phyloP scores from a whole-genome alignment of 2,797 vertebrate species.

The Meriones psammophilus region DNA sequence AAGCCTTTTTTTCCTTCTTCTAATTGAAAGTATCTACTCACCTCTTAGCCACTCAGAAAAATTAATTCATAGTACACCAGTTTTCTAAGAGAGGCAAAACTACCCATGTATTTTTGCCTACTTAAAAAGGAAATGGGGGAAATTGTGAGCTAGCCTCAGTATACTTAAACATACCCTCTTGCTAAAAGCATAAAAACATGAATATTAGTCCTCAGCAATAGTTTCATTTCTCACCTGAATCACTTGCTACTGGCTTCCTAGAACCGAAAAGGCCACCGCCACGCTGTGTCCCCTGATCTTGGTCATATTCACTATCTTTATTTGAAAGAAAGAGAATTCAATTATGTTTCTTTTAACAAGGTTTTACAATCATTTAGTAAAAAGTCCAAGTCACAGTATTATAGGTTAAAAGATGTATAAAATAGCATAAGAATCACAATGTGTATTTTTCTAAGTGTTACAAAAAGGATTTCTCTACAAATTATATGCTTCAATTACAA shows the following conservation, averaged over 20 bases:
- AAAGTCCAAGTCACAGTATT: neutral
- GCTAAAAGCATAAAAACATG: conserved; percentile 21
- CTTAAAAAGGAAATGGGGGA: conserved; percentile 20
- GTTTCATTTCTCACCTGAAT: conserved; percentile 77
- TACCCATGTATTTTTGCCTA: neutral
- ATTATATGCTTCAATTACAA: conserved; percentile 46
- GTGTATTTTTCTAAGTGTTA: conserved; percentile 28
- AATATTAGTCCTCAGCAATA: neutral
- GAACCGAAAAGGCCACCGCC: conserved; percentile 46
- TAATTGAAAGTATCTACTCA: conserved; percentile 26
- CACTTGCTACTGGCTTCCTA: conserved; percentile 63
- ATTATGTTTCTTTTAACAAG: conserved; percentile 54
- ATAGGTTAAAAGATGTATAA: conserved; percentile 32
- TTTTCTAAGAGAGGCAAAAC: conserved; percentile 28
- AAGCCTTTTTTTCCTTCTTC: conserved; percentile 55
- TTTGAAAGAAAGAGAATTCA: conserved; percentile 57
- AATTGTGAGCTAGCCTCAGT: neutral
- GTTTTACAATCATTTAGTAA: conserved; percentile 47
- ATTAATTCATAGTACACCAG: conserved; percentile 24
- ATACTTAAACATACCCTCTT: neutral
- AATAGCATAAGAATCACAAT: conserved; percentile 12
- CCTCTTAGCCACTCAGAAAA: neutral
- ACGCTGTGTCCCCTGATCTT: conserved; percentile 16
- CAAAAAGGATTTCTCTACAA: conserved; percentile 13
- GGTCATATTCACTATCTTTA: conserved; percentile 77